Base-by-base conservation (phyloP, 2,797 vertebrate species). In the Spondyliosoma cantharus region DNA sequence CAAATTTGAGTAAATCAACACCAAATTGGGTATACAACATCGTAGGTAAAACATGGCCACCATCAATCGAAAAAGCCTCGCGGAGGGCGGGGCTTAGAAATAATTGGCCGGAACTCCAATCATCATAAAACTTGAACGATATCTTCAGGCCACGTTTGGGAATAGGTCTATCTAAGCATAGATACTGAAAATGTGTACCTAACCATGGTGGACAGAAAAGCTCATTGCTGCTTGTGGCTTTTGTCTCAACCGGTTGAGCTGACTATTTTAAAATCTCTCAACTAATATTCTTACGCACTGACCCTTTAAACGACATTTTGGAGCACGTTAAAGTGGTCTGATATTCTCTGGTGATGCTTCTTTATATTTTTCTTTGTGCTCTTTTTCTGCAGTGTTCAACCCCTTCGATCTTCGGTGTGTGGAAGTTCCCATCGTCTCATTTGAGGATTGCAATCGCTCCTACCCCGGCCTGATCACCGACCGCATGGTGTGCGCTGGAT, bases 401-500 rank as follows among this genome's bases (percentile, higher is more conserved):
- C 94, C 95, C 0, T 92, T 94, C 76, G 7, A 91, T 64, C 93
- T 95, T 74, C 86, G 95, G 66, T 96, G 95, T 69, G 80, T 94
- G 45, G 64, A 92, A 0, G 84, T 95, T 12, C 95, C 95, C 11
- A 94, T 95, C 49, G 8, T 95, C 71, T 92, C 90, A 4, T 0
- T 91, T 0, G 59, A 89, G 62, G 89, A 87, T 0, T 96, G 95
- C 71, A 82, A 93, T 0, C 49, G 11, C 5, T 91, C 93, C 53
- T 95, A 95, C 71, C 92, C 94, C 0, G 93, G 91, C 15, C 5
- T 1, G 72, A 95, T 95, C 87, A 92, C 94, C 19, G 71, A 87
- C 0, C 92, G 81, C 78, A 96, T 95, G 95, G 49, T 95, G 80
- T 95, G 95, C 20, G 93, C 95, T 6, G 95, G 95, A 37, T 94